Conservation (phyloP, 1,140 invertebrate genomes). For the Pseudomyrmex dendroicus region DNA sequence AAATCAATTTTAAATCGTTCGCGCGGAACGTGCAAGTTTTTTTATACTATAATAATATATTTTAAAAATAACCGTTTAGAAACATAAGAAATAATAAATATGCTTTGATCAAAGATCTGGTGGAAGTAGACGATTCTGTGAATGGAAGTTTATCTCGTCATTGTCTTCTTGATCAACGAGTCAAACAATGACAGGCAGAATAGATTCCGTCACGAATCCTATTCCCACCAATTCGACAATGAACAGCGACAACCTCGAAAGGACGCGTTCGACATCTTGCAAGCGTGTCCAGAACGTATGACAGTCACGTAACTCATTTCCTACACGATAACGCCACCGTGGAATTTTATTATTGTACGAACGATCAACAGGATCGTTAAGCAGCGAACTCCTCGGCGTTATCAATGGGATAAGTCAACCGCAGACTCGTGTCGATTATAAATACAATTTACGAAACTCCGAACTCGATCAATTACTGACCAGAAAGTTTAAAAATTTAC, state of each 20-base stretch:
- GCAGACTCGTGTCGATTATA: conserved; percentile 33
- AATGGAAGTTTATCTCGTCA: conserved; percentile 42
- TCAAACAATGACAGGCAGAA: conserved; percentile 67
- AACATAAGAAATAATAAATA: background rate
- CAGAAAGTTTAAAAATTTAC: background rate
- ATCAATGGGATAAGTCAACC: conserved; percentile 25
- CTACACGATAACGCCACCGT: conserved; percentile 75
- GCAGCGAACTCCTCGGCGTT: conserved; percentile 50
- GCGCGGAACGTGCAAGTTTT: conserved; percentile 14
- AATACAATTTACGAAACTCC: background rate
- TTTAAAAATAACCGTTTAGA: no score
- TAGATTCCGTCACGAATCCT: conserved; percentile 75
- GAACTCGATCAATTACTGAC: background rate
- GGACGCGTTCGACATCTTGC: conserved; percentile 76
- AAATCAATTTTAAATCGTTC: conserved; percentile 41
- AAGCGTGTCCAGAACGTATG: conserved; percentile 60
- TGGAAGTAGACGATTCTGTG: background rate
- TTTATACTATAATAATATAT: no score
- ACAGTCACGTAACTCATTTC: conserved; percentile 75
- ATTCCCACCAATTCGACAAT: conserved; percentile 74
- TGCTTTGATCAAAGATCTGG: background rate
- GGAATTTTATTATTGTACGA: conserved; percentile 75
- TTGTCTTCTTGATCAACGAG: conserved; percentile 56
- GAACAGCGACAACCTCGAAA: conserved; percentile 72
- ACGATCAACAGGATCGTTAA: conserved; percentile 66